phyloP scores from a whole-genome alignment of 2,113 vertebrate species.

The Anseranas semipalmata region DNA sequence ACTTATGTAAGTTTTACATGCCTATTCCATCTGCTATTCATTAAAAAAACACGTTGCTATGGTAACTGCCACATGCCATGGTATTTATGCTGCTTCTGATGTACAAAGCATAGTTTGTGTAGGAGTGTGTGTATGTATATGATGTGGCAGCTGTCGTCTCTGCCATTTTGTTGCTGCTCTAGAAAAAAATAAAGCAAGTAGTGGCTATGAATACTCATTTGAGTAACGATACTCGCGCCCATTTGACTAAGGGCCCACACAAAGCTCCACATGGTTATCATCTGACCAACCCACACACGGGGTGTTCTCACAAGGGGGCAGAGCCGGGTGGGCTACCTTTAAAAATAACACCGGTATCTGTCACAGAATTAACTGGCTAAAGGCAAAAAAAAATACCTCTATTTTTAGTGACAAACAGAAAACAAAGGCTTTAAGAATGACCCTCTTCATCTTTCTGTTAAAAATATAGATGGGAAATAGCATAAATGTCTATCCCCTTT shows the following conservation, averaged over 20 bases:
- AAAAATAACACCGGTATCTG: constrained; percentile 49
- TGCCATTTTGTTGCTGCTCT: constrained; percentile 84
- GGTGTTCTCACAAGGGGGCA: constrained; percentile 33
- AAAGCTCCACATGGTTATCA: constrained; percentile 60
- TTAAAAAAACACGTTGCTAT: constrained; percentile 80
- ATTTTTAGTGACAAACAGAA: constrained; percentile 24
- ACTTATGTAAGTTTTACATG: constrained; percentile 86
- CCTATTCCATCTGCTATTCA: constrained; percentile 85
- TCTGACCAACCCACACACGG: constrained; percentile 40
- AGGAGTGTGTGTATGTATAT: constrained; percentile 84
- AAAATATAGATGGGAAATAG: constrained; percentile 1
- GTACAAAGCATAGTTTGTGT: constrained; percentile 85
- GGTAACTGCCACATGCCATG: constrained; percentile 83
- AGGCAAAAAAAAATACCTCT: neutral
- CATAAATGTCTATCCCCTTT: neutral
- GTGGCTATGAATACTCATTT: constrained; percentile 83
- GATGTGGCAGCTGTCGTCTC: constrained; percentile 84
- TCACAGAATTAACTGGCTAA: constrained; percentile 19
- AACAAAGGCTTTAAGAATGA: constrained; percentile 18
- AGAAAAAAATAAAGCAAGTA: constrained; percentile 80
- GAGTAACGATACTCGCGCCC: constrained; percentile 71
- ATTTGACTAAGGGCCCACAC: constrained; percentile 71
- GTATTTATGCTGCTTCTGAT: constrained; percentile 86
- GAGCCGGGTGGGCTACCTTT: constrained; percentile 40
- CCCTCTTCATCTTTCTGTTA: neutral